Evolutionary conservation across 2,888 invertebrate genomes (phyloP).

Genomic region (Leucoma salicis): DNA sequence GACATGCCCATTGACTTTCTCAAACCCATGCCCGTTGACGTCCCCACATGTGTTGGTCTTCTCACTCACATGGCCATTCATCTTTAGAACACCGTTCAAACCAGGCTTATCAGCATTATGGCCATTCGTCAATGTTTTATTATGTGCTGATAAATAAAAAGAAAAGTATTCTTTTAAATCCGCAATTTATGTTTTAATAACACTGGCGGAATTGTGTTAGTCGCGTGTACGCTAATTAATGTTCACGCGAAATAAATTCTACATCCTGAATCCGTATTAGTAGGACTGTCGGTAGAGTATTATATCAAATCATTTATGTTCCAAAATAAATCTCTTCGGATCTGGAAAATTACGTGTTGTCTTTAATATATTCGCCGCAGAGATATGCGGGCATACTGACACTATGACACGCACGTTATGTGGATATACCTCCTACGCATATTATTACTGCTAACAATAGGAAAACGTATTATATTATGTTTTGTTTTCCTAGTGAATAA

Average conservation of each 20-base stretch:
- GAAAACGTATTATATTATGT: too few species aligned
- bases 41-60: conserved; percentile 33
- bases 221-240: conserved; percentile 34
- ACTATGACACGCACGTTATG: conserved; percentile 20
- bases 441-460: conserved; percentile 8
- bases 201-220: conserved; percentile 73
- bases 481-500: too few species aligned
- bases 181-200: conserved; percentile 39
- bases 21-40: conserved; percentile 18
- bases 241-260: conserved; percentile 24
- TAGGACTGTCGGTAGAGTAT: conserved; percentile 54
- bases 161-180: conserved; percentile 54
- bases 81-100: conserved; percentile 22
- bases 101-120: conserved; percentile 41
- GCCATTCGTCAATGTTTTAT: conserved; percentile 46
- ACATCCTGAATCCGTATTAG: conserved; percentile 52
- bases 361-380: conserved; percentile 42
- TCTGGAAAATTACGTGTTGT: conserved; percentile 66
- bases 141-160: conserved; percentile 71
- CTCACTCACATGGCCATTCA: conserved; percentile 11
- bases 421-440: conserved; percentile 28
- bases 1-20: conserved; percentile 10
- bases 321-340: conserved; percentile 57
- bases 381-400: conserved; percentile 19
- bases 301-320: conserved; percentile 54